Percentiles rank a stretch among this genome's conserved stretches.
phyloP scores from a whole-genome alignment of 1,140 invertebrate genomes.

The Anoplolepis gracilipes region DNA sequence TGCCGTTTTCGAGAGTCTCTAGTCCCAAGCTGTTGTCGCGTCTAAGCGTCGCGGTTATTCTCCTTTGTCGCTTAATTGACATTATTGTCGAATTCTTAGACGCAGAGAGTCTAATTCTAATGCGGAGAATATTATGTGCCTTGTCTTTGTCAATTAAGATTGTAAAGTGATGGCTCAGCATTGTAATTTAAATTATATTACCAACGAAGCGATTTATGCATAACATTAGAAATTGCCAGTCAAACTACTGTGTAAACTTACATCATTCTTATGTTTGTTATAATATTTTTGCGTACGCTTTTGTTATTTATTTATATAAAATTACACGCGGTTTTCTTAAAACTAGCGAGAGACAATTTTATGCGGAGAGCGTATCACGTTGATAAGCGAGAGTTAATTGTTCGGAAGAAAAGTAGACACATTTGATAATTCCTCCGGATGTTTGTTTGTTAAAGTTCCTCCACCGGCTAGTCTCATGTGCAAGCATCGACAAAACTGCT shows the following conservation, averaged over 20 bases:
- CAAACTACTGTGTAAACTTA: too few species aligned
- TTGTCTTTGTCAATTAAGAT: constrained; percentile 44
- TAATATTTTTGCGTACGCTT: background rate
- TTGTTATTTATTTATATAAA: background rate
- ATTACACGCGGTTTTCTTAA: background rate
- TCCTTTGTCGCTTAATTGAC: constrained; percentile 70
- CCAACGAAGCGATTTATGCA: constrained; percentile 6
- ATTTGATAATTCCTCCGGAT: constrained; percentile 39
- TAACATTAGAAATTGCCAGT: background rate
- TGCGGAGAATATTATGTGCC: constrained; percentile 19
- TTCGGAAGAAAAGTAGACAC: constrained; percentile 44
- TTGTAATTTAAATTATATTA: constrained; percentile 26
- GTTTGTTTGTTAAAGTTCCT: constrained; percentile 56
- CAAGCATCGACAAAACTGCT: constrained; percentile 77
- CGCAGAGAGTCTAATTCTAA: constrained; percentile 26
- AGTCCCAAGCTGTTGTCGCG: constrained; percentile 53
- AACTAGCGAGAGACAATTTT: background rate
- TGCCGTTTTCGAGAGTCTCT: constrained; percentile 75
- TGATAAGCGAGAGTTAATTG: constrained; percentile 58
- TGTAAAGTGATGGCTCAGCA: constrained; percentile 7
- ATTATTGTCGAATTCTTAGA: constrained; percentile 67
- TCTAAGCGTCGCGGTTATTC: constrained; percentile 50
- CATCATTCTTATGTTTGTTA: background rate
- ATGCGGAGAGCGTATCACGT: background rate
- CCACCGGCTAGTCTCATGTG: constrained; percentile 70